Evolutionary conservation across 2,888 invertebrate genomes (phyloP).

Genomic region (Rhagophthalmus giganteus): DNA sequence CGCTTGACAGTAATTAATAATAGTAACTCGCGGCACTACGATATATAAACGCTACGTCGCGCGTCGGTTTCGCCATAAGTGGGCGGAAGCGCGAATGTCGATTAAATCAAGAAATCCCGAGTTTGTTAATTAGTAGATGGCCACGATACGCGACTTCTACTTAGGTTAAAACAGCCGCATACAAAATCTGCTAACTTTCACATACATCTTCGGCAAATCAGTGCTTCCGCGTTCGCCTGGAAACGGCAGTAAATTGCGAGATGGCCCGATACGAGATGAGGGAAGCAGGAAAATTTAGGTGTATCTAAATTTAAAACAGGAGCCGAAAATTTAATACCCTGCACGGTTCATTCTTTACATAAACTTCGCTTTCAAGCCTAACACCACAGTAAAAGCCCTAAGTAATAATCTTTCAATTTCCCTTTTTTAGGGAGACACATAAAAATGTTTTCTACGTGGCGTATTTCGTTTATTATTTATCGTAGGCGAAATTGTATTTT

Average conservation of each 20-base stretch:
- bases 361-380: background rate
- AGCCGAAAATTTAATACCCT: slow-evolving; percentile 16
- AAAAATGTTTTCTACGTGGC: background rate
- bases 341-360: slow-evolving; percentile 8
- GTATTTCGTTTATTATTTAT: background rate
- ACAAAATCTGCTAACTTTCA: slow-evolving; percentile 8
- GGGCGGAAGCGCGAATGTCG: slow-evolving; percentile 25
- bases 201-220: slow-evolving; percentile 27
- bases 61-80: background rate
- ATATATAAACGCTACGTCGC: no score
- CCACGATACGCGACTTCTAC: slow-evolving; percentile 21
- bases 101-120: slow-evolving; percentile 24
- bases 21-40: background rate
- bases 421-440: background rate
- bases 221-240: slow-evolving; percentile 24
- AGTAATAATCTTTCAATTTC: background rate
- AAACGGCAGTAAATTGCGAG: slow-evolving; percentile 29
- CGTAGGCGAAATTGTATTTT: no score
- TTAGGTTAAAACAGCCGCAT: slow-evolving; percentile 12
- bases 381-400: background rate
- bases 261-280: slow-evolving; percentile 25
- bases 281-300: slow-evolving; percentile 26
- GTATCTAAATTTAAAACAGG: slow-evolving; percentile 28
- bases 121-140: slow-evolving; percentile 29
- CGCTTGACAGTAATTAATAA: background rate